Evolutionary conservation across 2,113 vertebrate genomes (phyloP), one percentile per base, ranked within the genome.

Genomic region (Tetrao urogallus): DNA sequence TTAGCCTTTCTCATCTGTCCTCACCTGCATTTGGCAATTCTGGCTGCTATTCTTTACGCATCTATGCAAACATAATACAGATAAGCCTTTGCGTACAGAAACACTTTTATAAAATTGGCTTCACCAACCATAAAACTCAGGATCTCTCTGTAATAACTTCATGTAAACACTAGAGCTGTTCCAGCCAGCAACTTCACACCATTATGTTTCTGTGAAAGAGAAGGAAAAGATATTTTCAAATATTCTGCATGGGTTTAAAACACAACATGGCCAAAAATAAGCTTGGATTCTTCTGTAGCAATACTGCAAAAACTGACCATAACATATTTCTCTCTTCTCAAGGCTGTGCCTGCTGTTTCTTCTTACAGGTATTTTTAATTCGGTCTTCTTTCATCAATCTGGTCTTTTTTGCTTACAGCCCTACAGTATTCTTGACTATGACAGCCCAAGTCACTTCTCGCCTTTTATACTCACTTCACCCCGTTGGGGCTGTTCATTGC

Each of bases 11-110:
- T n/a, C 40, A 24, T 34, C 32, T 61, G 40, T 70, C 48, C 25
- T 77, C 34, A 52, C 18, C n/a, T 0, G 3, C 57, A 74, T 89
- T 58, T 43, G 45, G 61, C 36, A 78, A 25, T n/a, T 43, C 82
- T 87, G 50, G 36, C 65, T 82, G 28, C 22, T 8, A 6, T 71
- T 48, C 78, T 70, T 21, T 10, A 30, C 11, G 2, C 30, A 10
- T 56, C 6, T 30, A 54, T 17, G 17, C 52, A 28, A 38, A 22
- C 2, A 1, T 10, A 18, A 28, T 25, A 25, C 0, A 47, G 36
- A 28, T 22, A n/a, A 87, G 42, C 11, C 38, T n/a, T 17, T 60
- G 52, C 32, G 43, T 50, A 34, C 58, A 60, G 54, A 65, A 81
- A 32, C 8, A 61, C 10, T 40, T 56, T 11, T 4, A 28, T 8